Percentiles rank a stretch among this genome's conserved stretches.
These are phyloP conservation scores for Gallinago solitaria DNA, from an alignment of 2,797 vertebrate genomes.

Conservation along the genomic window DNA sequence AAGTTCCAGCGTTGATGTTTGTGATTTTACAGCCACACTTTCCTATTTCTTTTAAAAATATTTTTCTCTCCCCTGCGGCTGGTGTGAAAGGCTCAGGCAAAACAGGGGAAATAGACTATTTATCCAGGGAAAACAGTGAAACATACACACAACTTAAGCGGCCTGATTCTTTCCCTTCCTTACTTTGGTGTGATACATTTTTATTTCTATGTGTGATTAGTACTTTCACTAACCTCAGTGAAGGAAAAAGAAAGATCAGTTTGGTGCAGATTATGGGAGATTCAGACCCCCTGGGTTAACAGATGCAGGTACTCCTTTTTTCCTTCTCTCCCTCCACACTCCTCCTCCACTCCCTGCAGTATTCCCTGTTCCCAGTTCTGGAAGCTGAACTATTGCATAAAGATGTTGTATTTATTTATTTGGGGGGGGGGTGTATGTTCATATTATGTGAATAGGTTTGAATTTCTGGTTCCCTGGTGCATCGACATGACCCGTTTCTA, in stretches of 20 bases:
- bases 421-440: background rate
- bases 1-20: conserved; percentile 3
- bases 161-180: background rate
- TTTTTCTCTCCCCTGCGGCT: background rate
- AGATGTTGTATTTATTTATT: background rate
- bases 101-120: background rate
- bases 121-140: conserved; percentile 22
- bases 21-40: conserved; percentile 37
- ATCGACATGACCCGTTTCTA: background rate
- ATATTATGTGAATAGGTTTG: background rate
- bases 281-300: background rate
- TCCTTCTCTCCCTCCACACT: background rate
- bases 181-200: background rate
- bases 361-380: background rate
- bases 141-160: background rate
- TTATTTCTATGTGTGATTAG: background rate
- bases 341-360: background rate
- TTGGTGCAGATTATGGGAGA: background rate
- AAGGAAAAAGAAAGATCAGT: background rate
- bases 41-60: conserved; percentile 30
- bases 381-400: background rate
- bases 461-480: background rate
- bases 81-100: background rate
- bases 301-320: background rate
- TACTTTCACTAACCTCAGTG: background rate